Conservation (phyloP, 2,113 vertebrate species). For the Gasterosteus aculeatus region DNA sequence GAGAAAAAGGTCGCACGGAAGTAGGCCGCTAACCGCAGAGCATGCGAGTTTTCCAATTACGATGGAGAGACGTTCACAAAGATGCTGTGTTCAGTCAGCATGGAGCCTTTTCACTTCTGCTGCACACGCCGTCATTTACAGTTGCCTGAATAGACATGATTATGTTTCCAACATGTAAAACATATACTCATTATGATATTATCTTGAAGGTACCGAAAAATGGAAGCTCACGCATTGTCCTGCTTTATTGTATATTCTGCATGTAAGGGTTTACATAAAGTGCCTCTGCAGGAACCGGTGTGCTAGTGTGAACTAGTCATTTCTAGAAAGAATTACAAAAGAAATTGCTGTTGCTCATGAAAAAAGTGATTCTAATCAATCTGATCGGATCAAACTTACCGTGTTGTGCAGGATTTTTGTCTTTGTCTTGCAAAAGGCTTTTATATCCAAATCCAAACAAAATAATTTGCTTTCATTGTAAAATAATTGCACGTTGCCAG, state of each 20-base stretch:
- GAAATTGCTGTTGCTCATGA: neutral
- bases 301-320: too few species aligned
- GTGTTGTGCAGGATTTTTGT: neutral
- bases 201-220: neutral
- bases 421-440: neutral
- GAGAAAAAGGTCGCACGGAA: constrained; percentile 3
- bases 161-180: neutral
- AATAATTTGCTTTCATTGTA: neutral
- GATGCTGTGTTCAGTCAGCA: constrained; percentile 33
- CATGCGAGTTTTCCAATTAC: constrained; percentile 28
- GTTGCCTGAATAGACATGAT: neutral
- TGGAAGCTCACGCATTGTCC: neutral
- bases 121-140: neutral
- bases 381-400: too few species aligned
- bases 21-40: constrained; percentile 24
- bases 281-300: too few species aligned
- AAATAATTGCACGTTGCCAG: neutral
- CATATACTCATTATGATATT: neutral
- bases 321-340: too few species aligned
- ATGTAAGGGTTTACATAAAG: too few species aligned
- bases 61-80: constrained; percentile 47
- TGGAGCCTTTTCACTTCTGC: constrained; percentile 8
- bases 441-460: neutral
- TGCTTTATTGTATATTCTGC: too few species aligned
- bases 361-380: neutral